Evolutionary conservation across 2,888 invertebrate species (phyloP).

Genomic region (Masnerella sp.): DNA sequence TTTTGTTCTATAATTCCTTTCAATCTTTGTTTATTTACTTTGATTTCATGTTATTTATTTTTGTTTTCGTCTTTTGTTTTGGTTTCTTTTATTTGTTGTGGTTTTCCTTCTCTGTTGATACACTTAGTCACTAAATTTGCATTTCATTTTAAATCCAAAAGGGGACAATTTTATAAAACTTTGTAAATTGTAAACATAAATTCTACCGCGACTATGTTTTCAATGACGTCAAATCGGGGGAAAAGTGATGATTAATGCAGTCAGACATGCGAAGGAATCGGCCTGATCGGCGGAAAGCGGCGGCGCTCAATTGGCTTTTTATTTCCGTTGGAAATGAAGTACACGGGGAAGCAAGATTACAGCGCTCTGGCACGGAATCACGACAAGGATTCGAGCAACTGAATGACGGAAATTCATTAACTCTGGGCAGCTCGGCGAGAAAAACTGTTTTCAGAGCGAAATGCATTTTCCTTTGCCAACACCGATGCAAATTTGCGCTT

Average conservation of each 20-base stretch:
- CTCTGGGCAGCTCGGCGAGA: constrained; percentile 14
- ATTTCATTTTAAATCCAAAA: too few species aligned
- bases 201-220: too few species aligned
- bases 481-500: constrained; percentile 9
- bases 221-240: background rate
- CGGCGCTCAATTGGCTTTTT: background rate
- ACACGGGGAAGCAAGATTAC: constrained; percentile 18
- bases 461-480: constrained; percentile 21
- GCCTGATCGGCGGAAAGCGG: constrained; percentile 1
- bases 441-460: constrained; percentile 19
- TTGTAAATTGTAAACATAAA: too few species aligned
- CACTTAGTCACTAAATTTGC: too few species aligned
- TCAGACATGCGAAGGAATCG: constrained; percentile 1
- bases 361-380: constrained; percentile 39
- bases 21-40: too few species aligned
- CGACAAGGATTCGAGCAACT: constrained; percentile 39
- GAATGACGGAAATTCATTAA: constrained; percentile 40
- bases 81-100: too few species aligned
- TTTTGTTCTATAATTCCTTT: too few species aligned
- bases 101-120: too few species aligned
- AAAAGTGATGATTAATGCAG: constrained; percentile 1
- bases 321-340: constrained; percentile 6
- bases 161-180: too few species aligned
- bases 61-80: too few species aligned
- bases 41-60: too few species aligned